Evolutionary conservation across 2,113 vertebrate species (phyloP), one percentile per base, ranked within the genome.

Genomic region (Mungos mungo): DNA sequence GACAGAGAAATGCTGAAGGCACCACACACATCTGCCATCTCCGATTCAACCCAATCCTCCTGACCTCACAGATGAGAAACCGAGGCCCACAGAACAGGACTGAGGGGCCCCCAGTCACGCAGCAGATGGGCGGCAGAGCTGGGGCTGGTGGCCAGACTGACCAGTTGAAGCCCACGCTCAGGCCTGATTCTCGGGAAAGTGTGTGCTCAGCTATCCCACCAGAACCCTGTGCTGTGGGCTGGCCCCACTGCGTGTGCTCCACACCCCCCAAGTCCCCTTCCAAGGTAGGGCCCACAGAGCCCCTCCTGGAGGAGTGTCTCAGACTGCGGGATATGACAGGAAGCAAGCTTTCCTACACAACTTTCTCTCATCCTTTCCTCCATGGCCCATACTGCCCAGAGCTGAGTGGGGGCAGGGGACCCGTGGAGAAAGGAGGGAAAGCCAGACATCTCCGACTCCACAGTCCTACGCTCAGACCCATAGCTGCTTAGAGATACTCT

Each of bases 251-350:
- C 2, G 31, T 60, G 60, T 11, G 5, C 45, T 31, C 13, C 92
- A 13, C 13, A 27, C 25, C 7, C 8, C 11, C n/a, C 7, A 5
- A 14, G 38, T 18, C 60, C 21, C 23, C 47, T 50, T 16, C 16
- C 25, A 16, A 57, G 66, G 29, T 23, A 21, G 4, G 81, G 47
- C 7, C 47, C 13, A 45, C 74, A 79, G 69, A 35, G 57, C 79
- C 47, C 54, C 85, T 65, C 29, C 68, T 27, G 14, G 66, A 45
- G 45, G 63, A 35, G 12, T 16, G 57, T 54, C 47, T 50, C 33
- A 12, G 2, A 11, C 2, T 29, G n/a, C 47, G 72, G 25, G 3
- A 47, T 0, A 47, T 0, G 47, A 31, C 33, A 38, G 52, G 16
- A 8, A 11, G 66, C 25, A 7, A 2, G 3, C 21, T 60, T 41